Evolutionary conservation across 1,140 invertebrate species (phyloP), one percentile per base, ranked within the genome.

Genomic region (Holotrichia oblita): DNA sequence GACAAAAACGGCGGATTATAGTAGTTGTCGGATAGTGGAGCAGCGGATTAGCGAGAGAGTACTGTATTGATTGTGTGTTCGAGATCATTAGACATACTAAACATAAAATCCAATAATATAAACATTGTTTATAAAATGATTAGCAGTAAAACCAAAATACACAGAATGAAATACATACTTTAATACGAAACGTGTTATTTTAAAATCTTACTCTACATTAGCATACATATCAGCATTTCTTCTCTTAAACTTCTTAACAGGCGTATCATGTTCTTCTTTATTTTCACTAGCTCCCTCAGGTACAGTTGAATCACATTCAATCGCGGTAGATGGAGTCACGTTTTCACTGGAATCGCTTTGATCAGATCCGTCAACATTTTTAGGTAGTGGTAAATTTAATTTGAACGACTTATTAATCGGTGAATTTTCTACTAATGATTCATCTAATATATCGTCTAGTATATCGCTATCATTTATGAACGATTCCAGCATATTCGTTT

Each of bases 161-260:
- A 1, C 1, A 34, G n/a, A n/a, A n/a, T n/a, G n/a, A n/a, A n/a
- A n/a, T n/a, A n/a, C n/a, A n/a, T n/a, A n/a, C n/a, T n/a, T 34
- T 34, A 34, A 34, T 34, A 34, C 1, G 4, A 34, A 34, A 34
- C 4, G 27, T 34, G 4, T 34, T 34, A 34, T 34, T 34, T 34
- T 34, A 34, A 44, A 69, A 27, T 8, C n/a, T 40, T 64, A 77
- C 24, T 79, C 61, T 17, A 69, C 24, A 75, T 42, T 72, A 40
- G 17, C 7, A 73, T 83, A 84, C 41, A 84, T 78, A 48, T 73
- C 73, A 20, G 78, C 82, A 82, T 83, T 83, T 77, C 83, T 80
- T 41, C 83, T 77, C 69, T 83, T 83, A 75, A 84, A 83, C 48
- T 83, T 83, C 76, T 83, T 83, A 69, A 69, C 7, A 12, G 61